A percentile compares a stretch with the other conserved stretches of the same genome.
phyloP scores from a whole-genome alignment of 2,888 invertebrate genomes.

The Metellina segmentata region DNA sequence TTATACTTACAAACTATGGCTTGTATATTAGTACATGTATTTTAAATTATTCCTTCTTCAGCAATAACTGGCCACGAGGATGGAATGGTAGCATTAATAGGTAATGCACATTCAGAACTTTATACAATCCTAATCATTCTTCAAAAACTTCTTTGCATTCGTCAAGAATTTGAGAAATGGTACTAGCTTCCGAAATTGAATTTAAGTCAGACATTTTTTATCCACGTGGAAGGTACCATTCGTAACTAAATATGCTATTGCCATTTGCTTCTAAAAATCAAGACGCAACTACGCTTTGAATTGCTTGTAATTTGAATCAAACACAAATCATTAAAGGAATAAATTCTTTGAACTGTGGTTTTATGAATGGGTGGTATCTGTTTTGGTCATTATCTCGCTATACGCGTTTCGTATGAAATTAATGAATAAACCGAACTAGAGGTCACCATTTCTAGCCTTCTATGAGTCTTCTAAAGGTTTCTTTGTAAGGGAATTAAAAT shows the following conservation, averaged over 20 bases:
- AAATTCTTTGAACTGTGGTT: background rate
- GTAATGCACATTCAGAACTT: background rate
- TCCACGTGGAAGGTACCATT: background rate
- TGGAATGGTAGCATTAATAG: background rate
- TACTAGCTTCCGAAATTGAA: background rate
- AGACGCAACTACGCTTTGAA: background rate
- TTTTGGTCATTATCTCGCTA: background rate
- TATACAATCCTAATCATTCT: background rate
- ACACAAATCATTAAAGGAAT: background rate
- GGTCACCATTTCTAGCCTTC: background rate
- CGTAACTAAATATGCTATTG: background rate
- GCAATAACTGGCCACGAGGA: background rate
- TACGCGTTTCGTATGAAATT: background rate
- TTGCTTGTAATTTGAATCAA: background rate
- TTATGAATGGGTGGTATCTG: background rate
- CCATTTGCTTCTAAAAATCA: background rate
- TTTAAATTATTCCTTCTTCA: no score
- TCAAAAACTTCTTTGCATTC: background rate
- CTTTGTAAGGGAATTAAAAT: background rate
- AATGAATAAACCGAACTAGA: background rate
- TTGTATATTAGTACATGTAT: no score
- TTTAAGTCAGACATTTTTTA: background rate
- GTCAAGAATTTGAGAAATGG: background rate
- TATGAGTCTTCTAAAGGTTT: background rate
- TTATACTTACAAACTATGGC: no score